Conservation (phyloP, 92 coral and sea anemone genomes). For the Pocillopora grandis region DNA sequence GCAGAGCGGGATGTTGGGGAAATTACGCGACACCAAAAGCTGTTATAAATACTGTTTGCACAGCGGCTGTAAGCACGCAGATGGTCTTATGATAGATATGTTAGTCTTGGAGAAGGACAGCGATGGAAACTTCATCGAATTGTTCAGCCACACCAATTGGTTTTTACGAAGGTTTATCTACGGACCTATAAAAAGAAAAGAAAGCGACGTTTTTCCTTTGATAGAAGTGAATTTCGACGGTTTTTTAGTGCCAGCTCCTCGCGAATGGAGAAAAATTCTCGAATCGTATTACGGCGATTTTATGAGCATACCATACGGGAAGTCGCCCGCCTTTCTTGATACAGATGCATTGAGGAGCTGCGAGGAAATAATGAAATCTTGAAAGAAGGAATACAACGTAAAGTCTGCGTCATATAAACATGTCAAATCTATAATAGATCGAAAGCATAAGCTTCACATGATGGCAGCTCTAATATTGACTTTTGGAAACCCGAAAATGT, state of each 20-base stretch:
- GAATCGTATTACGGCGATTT: slow-evolving; percentile 31
- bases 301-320: slow-evolving; percentile 7
- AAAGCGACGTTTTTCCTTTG: slow-evolving; percentile 45
- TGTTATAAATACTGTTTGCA: slow-evolving; percentile 17
- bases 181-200: slow-evolving; percentile 29
- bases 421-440: no score
- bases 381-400: no score
- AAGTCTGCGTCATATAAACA: no score
- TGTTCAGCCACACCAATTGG: not conserved
- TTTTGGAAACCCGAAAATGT: no score
- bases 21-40: slow-evolving; percentile 51
- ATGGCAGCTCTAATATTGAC: no score
- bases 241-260: slow-evolving; percentile 40
- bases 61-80: slow-evolving; percentile 24
- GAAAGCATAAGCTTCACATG: no score
- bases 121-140: slow-evolving; percentile 44
- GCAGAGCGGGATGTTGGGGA: slow-evolving; percentile 23
- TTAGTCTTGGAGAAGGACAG: slow-evolving; percentile 28
- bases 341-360: slow-evolving; percentile 30
- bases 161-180: not conserved
- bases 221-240: slow-evolving; percentile 56
- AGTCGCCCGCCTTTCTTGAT: not conserved
- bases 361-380: not conserved
- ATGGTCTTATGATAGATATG: slow-evolving; percentile 48
- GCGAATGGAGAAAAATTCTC: slow-evolving; percentile 32